phyloP scores from a whole-genome alignment of 2,113 vertebrate genomes.

The Arothron firmamentum region DNA sequence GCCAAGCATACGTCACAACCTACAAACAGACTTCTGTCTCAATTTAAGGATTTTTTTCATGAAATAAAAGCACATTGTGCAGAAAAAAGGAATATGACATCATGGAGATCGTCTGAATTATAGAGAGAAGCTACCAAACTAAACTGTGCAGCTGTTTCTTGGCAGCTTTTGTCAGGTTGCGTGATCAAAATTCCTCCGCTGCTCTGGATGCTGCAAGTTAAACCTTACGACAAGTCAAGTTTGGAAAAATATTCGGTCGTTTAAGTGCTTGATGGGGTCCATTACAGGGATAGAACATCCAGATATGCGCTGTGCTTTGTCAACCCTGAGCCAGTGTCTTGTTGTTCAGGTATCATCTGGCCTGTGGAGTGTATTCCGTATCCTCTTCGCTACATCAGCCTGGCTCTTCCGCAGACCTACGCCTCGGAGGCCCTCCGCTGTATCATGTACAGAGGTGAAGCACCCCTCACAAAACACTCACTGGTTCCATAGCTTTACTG shows the following conservation, averaged over 20 bases:
- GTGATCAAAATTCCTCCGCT: background rate
- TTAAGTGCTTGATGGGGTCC: background rate
- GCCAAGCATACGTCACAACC: too few relatives aligned
- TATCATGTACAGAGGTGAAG: conserved; percentile 78
- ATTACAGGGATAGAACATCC: background rate
- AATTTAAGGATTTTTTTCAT: too few relatives aligned
- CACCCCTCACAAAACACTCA: conserved; percentile 23
- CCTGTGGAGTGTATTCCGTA: conserved; percentile 80
- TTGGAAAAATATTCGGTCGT: background rate
- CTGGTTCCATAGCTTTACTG: conserved; percentile 3
- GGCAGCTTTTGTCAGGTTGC: background rate
- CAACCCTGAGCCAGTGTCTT: conserved; percentile 10
- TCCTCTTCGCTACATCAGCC: conserved; percentile 75
- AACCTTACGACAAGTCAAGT: background rate
- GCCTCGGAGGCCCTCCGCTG: conserved; percentile 77
- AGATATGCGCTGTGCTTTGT: background rate
- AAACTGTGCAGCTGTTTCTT: too few relatives aligned
- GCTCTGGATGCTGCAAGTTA: background rate
- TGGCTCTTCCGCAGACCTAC: conserved; percentile 77
- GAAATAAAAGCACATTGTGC: too few relatives aligned
- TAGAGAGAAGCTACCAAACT: too few relatives aligned
- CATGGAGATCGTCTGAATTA: too few relatives aligned
- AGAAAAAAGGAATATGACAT: too few relatives aligned
- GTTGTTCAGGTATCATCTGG: conserved; percentile 74
- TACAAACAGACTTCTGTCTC: too few relatives aligned